These are phyloP conservation scores for Corbicula japonica DNA, from an alignment of 2,888 invertebrate species.

Conservation along the genomic window DNA sequence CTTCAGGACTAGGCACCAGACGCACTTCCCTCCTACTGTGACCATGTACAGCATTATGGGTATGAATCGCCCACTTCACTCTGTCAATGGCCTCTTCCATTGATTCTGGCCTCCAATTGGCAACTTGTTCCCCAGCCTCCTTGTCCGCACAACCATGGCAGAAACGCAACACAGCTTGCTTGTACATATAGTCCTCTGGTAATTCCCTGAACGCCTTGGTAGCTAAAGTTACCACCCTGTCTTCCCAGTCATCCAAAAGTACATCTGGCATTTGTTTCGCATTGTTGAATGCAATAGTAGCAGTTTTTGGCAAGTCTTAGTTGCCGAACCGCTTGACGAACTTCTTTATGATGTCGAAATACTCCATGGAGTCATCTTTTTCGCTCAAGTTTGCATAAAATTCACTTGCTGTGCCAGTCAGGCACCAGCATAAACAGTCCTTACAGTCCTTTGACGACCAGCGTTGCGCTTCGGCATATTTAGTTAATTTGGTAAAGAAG, in stretches of 20 bases:
- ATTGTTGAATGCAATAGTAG: not conserved
- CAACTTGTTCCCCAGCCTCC: no score
- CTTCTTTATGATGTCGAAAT: not conserved
- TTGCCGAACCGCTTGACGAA: constrained; percentile 9
- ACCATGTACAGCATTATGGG: not conserved
- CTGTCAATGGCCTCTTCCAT: no score
- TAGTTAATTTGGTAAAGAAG: not conserved
- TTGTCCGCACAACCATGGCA: constrained; percentile 21
- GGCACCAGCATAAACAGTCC: no score
- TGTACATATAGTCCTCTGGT: constrained; percentile 15
- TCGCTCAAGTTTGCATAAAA: no score
- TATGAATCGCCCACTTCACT: constrained; percentile 3
- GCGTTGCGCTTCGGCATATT: not conserved
- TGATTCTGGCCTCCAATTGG: no score
- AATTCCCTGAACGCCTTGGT: constrained; percentile 15
- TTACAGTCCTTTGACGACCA: not conserved
- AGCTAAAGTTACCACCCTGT: constrained; percentile 16
- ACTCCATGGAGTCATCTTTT: not conserved
- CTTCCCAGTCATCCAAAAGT: constrained; percentile 32
- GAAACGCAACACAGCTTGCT: constrained; percentile 10
- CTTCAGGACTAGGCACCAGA: no score
- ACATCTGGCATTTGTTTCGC: constrained; percentile 16
- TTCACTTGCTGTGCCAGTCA: no score
- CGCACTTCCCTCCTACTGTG: not conserved
- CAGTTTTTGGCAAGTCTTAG: constrained; percentile 19